Evolutionary conservation across 1,140 invertebrate genomes (phyloP), one percentile per base, ranked within the genome.

Genomic region (Acromyrmex charruanus): DNA sequence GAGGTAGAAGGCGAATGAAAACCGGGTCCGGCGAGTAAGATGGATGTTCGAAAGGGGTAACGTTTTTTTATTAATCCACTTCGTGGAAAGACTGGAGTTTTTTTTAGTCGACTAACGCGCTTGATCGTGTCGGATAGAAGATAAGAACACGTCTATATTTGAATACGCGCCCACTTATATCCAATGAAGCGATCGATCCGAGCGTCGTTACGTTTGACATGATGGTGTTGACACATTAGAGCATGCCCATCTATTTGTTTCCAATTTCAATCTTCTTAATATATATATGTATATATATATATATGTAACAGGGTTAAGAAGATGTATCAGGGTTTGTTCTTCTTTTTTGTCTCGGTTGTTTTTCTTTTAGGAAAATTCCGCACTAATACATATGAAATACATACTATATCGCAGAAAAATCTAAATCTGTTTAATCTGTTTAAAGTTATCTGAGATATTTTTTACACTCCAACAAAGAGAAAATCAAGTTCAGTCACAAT

Each of bases 211-310:
- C 39, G 31, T 63, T 44, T 28, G 35, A 77, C 21, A 65, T 28
- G 44, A 49, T 66, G 44, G 44, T 79, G 59, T 79, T 79, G 77
- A 79, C 77, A 65, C 18, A 79, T 66, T 79, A 79, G 59, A 49
- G 4, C 28, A 51, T 25, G 3, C 35, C 21, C 35, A 5, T 74
- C 28, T 63, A 35, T 49, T 44, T 49, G 58, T 28, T 39, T 65
- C 3, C 61, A 18, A 49, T 35, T 65, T 28, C 9, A 65, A 25
- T 49, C 10, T 77, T 65, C 6, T 16, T 44, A 49, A 65, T 79
- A 31, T n/a, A 51, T 65, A 16, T 66, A 31, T 10, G 10, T 44
- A 44, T 28, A 28, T 28, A 31, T 31, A 31, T 31, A 1, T 31
- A 25, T 25, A 25, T 9, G 35, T 35, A 35, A 35, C 35, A 39